Base-by-base conservation (phyloP, 2,113 vertebrate genomes). In the Prietella phreatophila region DNA sequence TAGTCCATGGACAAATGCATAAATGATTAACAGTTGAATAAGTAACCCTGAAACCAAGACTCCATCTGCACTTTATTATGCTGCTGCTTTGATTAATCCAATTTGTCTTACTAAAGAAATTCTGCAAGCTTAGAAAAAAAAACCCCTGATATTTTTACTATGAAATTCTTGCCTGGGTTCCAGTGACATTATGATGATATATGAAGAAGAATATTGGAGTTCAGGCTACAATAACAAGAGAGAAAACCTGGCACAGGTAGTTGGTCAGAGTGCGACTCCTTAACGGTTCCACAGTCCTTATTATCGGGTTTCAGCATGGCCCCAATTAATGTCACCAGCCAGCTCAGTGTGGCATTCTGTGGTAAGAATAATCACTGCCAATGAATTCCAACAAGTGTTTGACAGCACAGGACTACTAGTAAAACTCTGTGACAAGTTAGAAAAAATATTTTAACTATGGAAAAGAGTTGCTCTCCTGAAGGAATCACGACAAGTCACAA, bases 151-250 rank as follows among this genome's bases (percentile, higher is more conserved):
- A 58, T 13, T 6, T 58, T 58, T 33, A 81, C 20, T 14, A 39
- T 36, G 20, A 36, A 60, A 50, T 27, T 39, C 61, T 50, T 7
- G 55, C 58, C 73, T 42, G 69, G 61, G 81, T 82, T 61, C 33
- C 56, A 27, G 55, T 82, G 80, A 81, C 85, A 89, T 85, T 82
- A 89, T 84, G 36, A 83, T 89, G 91, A 93, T 91, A 89, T 87
- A 93, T 92, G 85, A 86, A 78, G 58, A 79, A 47, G 80, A 86
- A 83, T 81, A 39, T 42, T 55, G 76, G 30, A 83, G 63, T 53
- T 76, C 71, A 1, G 87, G 56, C 81, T 69, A 65, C 85, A 76
- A 82, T 91, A 82, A 88, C 82, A 80, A 90, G 87, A 82, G 82
- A 55, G 79, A 88, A 88, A 91, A 86, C 39, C 56, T 79, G 85